Conservation (phyloP, 2,113 vertebrate genomes). For the Ptychochromis oligacanthus region DNA sequence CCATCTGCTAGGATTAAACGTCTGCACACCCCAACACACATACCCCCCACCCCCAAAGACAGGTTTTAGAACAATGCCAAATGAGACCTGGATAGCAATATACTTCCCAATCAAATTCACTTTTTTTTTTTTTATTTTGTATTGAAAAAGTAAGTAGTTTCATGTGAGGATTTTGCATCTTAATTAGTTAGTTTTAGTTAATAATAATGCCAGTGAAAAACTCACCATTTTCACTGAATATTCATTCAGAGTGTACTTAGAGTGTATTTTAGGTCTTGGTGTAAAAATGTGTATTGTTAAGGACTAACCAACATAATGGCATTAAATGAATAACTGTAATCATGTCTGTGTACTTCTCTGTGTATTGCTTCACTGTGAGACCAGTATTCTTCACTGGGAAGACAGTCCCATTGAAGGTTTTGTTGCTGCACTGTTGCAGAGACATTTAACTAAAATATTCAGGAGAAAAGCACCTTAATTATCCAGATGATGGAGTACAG, state of each 20-base stretch:
- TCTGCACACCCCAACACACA: constrained; percentile 14
- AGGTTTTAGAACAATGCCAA: constrained; percentile 35
- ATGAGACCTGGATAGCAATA: neutral
- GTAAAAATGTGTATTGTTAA: neutral
- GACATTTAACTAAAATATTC: constrained; percentile 70
- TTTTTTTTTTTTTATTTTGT: neutral
- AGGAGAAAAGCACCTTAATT: constrained; percentile 73
- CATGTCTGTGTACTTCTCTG: neutral
- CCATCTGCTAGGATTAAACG: constrained; percentile 78
- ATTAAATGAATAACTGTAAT: neutral
- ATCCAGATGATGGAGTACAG: constrained; percentile 70
- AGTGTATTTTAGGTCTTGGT: neutral
- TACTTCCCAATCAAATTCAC: neutral
- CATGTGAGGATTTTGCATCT: neutral
- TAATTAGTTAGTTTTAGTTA: neutral
- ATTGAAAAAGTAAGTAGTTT: neutral
- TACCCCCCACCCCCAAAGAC: neutral
- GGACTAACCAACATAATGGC: neutral
- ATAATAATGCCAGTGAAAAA: neutral
- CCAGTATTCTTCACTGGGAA: constrained; percentile 1
- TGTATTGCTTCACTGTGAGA: neutral
- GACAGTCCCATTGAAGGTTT: constrained; percentile 23
- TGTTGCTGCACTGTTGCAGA: constrained; percentile 53
- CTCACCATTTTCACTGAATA: neutral
- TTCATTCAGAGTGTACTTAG: neutral